Conservation (phyloP, 1,140 invertebrate genomes). For the Copidosoma floridanum region DNA sequence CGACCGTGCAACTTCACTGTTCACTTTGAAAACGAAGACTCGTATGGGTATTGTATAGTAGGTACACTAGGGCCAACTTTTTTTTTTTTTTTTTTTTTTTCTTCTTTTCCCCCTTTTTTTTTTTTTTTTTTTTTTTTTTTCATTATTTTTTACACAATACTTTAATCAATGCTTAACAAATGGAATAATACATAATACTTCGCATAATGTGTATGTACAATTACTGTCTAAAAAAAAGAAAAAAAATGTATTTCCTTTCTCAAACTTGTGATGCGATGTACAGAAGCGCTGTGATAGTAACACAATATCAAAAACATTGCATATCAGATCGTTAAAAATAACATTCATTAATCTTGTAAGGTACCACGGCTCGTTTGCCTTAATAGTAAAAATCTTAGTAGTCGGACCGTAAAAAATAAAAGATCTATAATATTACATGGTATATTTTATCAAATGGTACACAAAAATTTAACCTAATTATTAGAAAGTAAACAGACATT, state of each 20-base stretch:
- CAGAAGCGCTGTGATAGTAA: slow-evolving; percentile 37
- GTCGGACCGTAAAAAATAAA: slow-evolving; percentile 23
- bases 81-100: too few relatives aligned
- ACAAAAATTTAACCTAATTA: too few relatives aligned
- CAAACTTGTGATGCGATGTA: slow-evolving; percentile 42
- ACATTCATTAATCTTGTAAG: slow-evolving; percentile 31
- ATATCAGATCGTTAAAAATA: slow-evolving; percentile 44
- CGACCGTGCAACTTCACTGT: too few relatives aligned
- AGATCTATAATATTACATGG: slow-evolving; percentile 28
- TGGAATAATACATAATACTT: slow-evolving; percentile 53
- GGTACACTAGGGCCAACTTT: too few relatives aligned
- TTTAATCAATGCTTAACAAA: slow-evolving; percentile 55
- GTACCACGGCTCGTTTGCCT: slow-evolving; percentile 25
- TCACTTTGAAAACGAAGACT: too few relatives aligned
- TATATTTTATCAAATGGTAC: too few relatives aligned
- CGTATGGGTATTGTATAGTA: too few relatives aligned
- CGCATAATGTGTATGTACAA: slow-evolving; percentile 49
- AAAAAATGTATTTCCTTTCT: slow-evolving; percentile 31
- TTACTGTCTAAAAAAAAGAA: slow-evolving; percentile 42
- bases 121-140: too few relatives aligned
- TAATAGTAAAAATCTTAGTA: slow-evolving; percentile 10
- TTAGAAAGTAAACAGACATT: slow-evolving; percentile 13
- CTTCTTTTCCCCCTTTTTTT: too few relatives aligned
- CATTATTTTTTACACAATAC: slow-evolving; percentile 48
- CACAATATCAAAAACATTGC: slow-evolving; percentile 37